Evolutionary conservation across 2,888 invertebrate species (phyloP), one percentile per base, ranked within the genome.

Genomic region (Drosophila peninsularis): DNA sequence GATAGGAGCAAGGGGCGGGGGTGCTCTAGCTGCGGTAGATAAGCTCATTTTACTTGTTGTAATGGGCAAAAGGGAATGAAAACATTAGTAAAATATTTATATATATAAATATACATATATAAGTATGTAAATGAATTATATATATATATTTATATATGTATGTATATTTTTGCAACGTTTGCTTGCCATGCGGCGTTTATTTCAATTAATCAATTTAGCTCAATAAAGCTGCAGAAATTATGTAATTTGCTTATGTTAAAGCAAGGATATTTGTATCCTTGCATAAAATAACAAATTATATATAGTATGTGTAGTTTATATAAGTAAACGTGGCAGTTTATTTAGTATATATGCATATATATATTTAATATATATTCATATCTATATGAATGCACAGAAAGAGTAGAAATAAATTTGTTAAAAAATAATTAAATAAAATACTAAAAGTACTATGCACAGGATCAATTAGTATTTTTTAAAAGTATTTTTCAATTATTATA

Each of bases 21-120:
- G 32, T 45, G 19, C 34, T 14, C 24, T 21, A 55, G 61, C 62
- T 61, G 24, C 49, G 19, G 19, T 37, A 65, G 86, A 82, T 86
- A 83, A 86, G 86, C 73, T 55, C 27, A 68, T 56, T 72, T 58
- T 45, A 41, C 53, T 64, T 54, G 34, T 70, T 62, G 56, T 55
- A 47, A 47, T 47, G 30, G 19, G 47, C 19, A 61, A 68, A 71
- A 71, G 49, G 6, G 10, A 49, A 34, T 60, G 36, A 56, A 53
- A 41, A 58, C 30, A 49, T 49, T 39, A 10, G 24, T 52, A 37
- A 52, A 3, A 49, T 7, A 13, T 49, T 9, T 34, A 34, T 14
- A 50, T 21, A 11, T 21, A 21, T 14, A 14, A 30, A 47, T 17
- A 36, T 50, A 0, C 10, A 24, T 21, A 21, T 36, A 53, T 17